Conservation (phyloP, 2,797 vertebrate species). For the Pangasius krempfi region DNA sequence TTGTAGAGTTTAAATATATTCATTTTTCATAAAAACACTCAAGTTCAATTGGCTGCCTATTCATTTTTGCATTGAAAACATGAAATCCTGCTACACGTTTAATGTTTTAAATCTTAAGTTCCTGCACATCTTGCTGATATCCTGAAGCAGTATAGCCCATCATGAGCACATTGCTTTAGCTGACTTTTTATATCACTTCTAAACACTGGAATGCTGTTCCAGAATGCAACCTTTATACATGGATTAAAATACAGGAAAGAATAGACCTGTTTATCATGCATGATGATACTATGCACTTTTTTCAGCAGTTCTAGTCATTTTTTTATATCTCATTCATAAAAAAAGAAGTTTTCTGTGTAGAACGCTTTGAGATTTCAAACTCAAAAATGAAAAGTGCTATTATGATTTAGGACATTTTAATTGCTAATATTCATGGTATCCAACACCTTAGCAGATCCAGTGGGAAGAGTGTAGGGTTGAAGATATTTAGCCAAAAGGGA, state of each 20-base stretch:
- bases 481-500: slow-evolving; percentile 80
- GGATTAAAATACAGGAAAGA: background rate
- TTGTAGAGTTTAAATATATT: background rate
- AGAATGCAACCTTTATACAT: background rate
- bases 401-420: background rate
- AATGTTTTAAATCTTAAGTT: background rate
- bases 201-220: background rate
- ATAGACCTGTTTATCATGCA: background rate
- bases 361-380: background rate
- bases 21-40: background rate
- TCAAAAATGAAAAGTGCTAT: background rate
- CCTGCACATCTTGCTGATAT: slow-evolving; percentile 1
- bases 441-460: slow-evolving; percentile 67
- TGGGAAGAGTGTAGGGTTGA: slow-evolving; percentile 77
- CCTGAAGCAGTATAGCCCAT: background rate
- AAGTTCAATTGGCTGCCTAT: too few species aligned
- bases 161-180: background rate
- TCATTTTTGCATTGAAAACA: background rate
- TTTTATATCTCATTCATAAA: background rate
- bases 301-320: background rate
- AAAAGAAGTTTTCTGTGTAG: background rate
- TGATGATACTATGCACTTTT: background rate
- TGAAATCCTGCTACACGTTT: background rate
- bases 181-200: background rate
- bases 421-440: slow-evolving; percentile 8